A percentile compares a stretch with the other conserved stretches of the same genome.
phyloP scores from a whole-genome alignment of 1,140 invertebrate genomes.

The Anastrepha ludens region DNA sequence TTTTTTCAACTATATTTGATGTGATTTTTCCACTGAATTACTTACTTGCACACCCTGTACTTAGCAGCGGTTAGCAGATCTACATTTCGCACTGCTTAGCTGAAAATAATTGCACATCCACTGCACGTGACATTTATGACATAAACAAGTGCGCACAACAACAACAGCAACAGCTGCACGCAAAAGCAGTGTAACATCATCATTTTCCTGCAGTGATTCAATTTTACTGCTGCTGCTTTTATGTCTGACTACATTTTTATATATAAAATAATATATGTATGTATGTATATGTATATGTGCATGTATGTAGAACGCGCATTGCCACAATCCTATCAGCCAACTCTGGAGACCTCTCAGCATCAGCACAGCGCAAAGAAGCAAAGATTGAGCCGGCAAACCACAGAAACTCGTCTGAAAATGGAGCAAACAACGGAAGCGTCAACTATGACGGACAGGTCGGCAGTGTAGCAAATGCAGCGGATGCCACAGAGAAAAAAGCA shows the following conservation, averaged over 20 bases:
- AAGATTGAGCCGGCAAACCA: not conserved
- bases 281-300: not conserved
- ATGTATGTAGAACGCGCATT: not conserved
- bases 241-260: no score
- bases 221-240: not conserved
- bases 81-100: not conserved
- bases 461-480: not conserved
- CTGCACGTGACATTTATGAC: slow-evolving; percentile 10
- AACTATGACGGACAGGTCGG: slow-evolving; percentile 21
- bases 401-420: slow-evolving; percentile 41
- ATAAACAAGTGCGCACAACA: slow-evolving; percentile 2
- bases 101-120: not conserved
- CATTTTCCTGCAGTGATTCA: not conserved
- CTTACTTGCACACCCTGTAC: not conserved
- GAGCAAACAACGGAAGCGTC: slow-evolving; percentile 46
- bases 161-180: not conserved
- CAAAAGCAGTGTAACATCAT: not conserved
- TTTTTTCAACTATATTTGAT: no score
- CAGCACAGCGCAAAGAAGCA: not conserved
- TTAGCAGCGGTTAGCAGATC: not conserved
- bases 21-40: no score
- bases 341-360: no score
- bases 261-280: not conserved
- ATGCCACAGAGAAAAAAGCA: not conserved
- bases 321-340: not conserved